Conservation (phyloP, 1,140 invertebrate species). For the Acromyrmex echinatior region DNA sequence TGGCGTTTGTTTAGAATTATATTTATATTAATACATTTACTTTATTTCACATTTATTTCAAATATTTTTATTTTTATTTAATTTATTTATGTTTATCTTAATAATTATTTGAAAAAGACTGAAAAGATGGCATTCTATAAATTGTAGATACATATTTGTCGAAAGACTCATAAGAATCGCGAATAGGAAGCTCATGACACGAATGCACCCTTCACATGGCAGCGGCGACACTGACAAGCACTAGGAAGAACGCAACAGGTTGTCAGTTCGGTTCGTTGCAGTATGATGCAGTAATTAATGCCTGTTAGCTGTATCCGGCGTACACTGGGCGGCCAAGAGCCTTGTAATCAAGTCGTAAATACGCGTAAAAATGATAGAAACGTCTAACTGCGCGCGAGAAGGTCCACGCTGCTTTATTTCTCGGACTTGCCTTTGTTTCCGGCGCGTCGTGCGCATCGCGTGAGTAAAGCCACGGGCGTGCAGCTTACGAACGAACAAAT, state of each 20-base stretch:
- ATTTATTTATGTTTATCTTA: background rate
- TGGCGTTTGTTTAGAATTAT: background rate
- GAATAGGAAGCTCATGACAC: background rate
- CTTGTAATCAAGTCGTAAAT: conserved; percentile 76
- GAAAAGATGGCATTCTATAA: background rate
- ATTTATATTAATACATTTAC: background rate
- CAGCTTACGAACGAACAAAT: conserved; percentile 17
- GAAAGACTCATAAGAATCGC: background rate
- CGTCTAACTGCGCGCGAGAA: conserved; percentile 9
- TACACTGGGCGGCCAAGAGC: conserved; percentile 32
- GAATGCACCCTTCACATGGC: conserved; percentile 14
- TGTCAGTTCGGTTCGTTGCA: conserved; percentile 64
- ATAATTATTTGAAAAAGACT: background rate
- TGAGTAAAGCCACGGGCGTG: conserved; percentile 20
- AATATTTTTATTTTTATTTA: conserved; percentile 4
- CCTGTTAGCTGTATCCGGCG: conserved; percentile 51
- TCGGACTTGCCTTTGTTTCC: conserved; percentile 23
- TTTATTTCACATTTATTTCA: background rate
- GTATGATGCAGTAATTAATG: conserved; percentile 72
- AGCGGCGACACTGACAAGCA: background rate
- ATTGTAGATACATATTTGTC: background rate
- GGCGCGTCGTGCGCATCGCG: conserved; percentile 23
- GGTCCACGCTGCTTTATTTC: conserved; percentile 43
- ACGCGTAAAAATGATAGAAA: conserved; percentile 70
- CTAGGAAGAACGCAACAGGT: conserved; percentile 68